phyloP scores from a whole-genome alignment of 2,113 vertebrate genomes.

The Campylorhamphus procurvoides region DNA sequence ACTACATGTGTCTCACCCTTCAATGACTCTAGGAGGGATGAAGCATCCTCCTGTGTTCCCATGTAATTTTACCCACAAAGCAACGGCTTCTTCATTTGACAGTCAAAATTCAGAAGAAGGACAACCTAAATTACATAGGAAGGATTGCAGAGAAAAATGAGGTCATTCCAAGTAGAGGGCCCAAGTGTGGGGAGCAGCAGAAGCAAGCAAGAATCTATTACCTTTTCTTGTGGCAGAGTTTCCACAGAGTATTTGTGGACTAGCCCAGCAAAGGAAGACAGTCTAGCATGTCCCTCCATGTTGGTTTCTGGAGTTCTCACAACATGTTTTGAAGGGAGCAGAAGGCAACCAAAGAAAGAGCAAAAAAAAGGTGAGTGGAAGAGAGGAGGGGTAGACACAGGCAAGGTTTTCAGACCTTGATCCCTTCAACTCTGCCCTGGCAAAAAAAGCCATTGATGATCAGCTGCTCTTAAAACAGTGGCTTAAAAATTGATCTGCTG shows the following conservation, averaged over 20 bases:
- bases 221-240: not conserved
- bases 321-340: not conserved
- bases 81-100: too few species aligned
- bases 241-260: not conserved
- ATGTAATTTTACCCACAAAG: too few species aligned
- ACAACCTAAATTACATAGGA: not conserved
- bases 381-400: not conserved
- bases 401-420: not conserved
- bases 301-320: not conserved
- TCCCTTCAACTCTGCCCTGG: not conserved
- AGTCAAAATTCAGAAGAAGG: not conserved
- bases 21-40: not conserved
- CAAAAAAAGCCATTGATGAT: not conserved
- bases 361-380: not conserved
- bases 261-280: not conserved
- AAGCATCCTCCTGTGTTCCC: not conserved
- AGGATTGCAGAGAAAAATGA: not conserved
- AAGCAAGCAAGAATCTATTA: not conserved
- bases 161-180: not conserved
- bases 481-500: not conserved
- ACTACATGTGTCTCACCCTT: not conserved
- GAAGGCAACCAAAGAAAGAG: not conserved
- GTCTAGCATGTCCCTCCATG: fast-evolving
- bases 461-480: not conserved
- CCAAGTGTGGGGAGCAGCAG: not conserved